These are phyloP conservation scores for Tamandua tetradactyla DNA, from an alignment of 2,797 vertebrate genomes.

Conservation along the genomic window DNA sequence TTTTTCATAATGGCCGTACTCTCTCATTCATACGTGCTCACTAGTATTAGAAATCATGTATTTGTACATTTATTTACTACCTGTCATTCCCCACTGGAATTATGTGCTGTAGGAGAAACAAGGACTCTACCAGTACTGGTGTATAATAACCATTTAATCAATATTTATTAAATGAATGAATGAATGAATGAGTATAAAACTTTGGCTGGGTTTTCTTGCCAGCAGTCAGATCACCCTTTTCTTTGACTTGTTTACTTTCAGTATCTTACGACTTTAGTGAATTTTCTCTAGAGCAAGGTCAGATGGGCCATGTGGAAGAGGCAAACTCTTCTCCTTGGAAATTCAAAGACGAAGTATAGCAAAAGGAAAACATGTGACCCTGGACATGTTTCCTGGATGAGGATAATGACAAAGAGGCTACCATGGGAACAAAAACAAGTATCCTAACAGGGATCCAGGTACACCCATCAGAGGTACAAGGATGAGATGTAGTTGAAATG, in stretches of 20 bases:
- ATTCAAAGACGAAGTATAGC: neutral
- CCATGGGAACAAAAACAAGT: neutral
- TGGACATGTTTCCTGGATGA: neutral
- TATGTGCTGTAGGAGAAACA: neutral
- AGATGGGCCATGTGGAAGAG: neutral
- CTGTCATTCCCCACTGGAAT: neutral
- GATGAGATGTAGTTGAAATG: neutral
- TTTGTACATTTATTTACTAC: neutral
- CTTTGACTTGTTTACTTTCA: neutral
- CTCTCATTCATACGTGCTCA: neutral
- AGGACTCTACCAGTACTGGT: neutral
- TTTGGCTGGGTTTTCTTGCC: neutral
- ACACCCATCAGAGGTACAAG: neutral
- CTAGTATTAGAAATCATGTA: neutral
- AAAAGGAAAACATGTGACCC: neutral
- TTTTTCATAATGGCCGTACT: neutral
- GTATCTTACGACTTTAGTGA: neutral
- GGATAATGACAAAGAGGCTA: neutral
- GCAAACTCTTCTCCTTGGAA: neutral
- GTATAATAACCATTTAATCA: neutral
- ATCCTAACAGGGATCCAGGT: neutral
- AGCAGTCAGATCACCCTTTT: neutral
- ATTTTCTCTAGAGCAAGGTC: constrained; percentile 26
- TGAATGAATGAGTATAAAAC: neutral
- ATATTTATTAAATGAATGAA: neutral